phyloP scores from a whole-genome alignment of 2,113 vertebrate species.

The Anoura caudifer region DNA sequence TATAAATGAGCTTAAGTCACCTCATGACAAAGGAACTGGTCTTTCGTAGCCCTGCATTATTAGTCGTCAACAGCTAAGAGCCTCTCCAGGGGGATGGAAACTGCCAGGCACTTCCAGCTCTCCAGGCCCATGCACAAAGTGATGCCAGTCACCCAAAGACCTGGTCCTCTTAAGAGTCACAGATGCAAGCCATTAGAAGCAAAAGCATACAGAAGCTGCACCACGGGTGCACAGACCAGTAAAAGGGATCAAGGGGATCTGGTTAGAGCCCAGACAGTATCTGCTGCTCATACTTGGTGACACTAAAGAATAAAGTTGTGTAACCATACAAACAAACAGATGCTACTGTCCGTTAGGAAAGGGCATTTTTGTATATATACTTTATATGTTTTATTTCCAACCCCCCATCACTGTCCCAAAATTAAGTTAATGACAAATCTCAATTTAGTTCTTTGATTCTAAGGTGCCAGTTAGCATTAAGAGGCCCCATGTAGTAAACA shows the following conservation, averaged over 20 bases:
- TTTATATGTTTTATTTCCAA: background rate
- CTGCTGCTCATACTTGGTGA: background rate
- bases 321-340: background rate
- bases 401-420: background rate
- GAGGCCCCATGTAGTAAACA: background rate
- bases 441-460: constrained; percentile 16
- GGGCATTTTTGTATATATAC: background rate
- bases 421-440: background rate
- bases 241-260: background rate
- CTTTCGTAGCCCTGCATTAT: background rate
- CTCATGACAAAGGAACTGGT: background rate
- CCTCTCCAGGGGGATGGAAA: background rate
- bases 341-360: background rate
- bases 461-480: background rate
- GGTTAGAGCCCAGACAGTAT: background rate
- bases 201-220: background rate
- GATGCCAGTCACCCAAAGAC: background rate
- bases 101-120: background rate
- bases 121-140: background rate
- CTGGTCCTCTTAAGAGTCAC: background rate
- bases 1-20: background rate
- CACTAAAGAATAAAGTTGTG: background rate
- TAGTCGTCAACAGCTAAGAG: background rate
- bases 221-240: background rate
- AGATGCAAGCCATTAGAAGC: background rate